These are phyloP conservation scores for Stenodema calcarata DNA, from an alignment of 2,888 invertebrate species.

Conservation along the genomic window DNA sequence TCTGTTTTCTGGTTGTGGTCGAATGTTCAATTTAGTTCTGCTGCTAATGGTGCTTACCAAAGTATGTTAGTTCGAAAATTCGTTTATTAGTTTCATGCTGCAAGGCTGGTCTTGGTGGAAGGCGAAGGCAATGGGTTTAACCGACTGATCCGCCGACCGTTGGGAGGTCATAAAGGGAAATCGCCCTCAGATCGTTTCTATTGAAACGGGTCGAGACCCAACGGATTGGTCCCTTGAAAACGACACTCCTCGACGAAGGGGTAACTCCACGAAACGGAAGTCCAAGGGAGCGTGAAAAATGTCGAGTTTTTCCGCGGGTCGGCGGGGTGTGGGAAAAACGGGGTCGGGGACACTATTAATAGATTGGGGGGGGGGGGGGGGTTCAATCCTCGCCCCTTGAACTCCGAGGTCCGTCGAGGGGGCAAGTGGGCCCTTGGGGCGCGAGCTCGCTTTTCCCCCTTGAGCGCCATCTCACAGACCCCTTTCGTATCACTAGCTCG, in stretches of 20 bases:
- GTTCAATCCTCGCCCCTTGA: background rate
- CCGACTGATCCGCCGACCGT: no score
- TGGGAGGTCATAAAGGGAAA: background rate
- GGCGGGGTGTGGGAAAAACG: background rate
- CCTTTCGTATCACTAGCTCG: no score
- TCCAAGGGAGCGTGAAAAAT: background rate
- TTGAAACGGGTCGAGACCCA: background rate
- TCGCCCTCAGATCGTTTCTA: background rate
- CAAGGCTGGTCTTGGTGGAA: no score
- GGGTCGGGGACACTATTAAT: background rate
- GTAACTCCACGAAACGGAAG: background rate
- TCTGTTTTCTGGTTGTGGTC: no score
- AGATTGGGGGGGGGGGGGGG: no score
- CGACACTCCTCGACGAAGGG: background rate
- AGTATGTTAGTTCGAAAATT: no score
- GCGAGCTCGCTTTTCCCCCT: background rate
- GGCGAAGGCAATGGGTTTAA: no score
- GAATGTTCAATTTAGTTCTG: no score
- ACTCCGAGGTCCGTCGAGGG: background rate
- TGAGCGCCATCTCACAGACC: no score
- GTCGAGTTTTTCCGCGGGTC: background rate
- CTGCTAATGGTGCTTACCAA: no score
- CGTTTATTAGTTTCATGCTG: no score
- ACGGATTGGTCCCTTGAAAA: background rate
- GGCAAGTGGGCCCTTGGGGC: background rate